Evolutionary conservation across 2,888 invertebrate species (phyloP).

Genomic region (Xanthia icteritia): DNA sequence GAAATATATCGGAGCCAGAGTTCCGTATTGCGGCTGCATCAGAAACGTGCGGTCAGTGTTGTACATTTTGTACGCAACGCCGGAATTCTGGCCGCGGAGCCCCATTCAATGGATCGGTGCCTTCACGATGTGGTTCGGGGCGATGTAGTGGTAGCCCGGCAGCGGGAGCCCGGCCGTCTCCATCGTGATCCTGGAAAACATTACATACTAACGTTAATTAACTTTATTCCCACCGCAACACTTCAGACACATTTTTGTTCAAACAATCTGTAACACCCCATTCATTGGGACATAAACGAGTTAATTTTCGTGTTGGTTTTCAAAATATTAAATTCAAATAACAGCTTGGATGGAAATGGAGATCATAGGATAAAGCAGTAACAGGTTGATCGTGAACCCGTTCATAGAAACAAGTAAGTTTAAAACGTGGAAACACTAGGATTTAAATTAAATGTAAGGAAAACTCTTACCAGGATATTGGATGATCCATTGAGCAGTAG

Average conservation of each 20-base stretch:
- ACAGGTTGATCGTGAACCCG: constrained; percentile 55
- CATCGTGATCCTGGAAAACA: constrained; percentile 96
- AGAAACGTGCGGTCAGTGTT: constrained; percentile 71
- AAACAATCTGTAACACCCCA: constrained; percentile 63
- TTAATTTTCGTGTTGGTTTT: constrained; percentile 49
- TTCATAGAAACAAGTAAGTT: constrained; percentile 55
- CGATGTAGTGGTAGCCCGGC: constrained; percentile 97
- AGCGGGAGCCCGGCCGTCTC: constrained; percentile 97
- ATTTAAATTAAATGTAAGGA: constrained; percentile 88
- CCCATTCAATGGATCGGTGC: constrained; percentile 95
- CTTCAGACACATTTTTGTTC: constrained; percentile 7
- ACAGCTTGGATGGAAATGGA: constrained; percentile 75
- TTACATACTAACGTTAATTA: constrained; percentile 22
- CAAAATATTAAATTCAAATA: constrained; percentile 64
- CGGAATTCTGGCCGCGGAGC: constrained; percentile 82
- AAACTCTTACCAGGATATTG: constrained; percentile 89
- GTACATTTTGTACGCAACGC: constrained; percentile 76
- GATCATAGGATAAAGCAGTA: constrained; percentile 67
- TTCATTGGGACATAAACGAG: constrained; percentile 57
- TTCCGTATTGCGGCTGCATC: constrained; percentile 80
- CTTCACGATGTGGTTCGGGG: constrained; percentile 97
- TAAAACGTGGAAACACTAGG: constrained; percentile 79
- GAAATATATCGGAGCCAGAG: constrained; percentile 86
- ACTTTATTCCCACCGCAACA: not conserved
- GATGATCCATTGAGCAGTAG: constrained; percentile 89